Base-by-base conservation (phyloP, 2,888 invertebrate genomes). In the Nomada hirtipes region DNA sequence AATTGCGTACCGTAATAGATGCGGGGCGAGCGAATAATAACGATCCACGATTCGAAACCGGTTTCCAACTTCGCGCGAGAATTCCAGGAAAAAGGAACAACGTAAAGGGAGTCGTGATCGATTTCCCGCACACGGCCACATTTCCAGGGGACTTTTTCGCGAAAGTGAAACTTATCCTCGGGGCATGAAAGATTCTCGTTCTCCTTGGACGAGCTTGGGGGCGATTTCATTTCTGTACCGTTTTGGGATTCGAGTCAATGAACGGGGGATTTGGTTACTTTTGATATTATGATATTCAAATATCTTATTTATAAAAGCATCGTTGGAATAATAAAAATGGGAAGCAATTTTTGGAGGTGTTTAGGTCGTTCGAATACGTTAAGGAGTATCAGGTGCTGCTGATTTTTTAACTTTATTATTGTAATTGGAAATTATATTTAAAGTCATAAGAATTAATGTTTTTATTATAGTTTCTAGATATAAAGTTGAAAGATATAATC, bases 21-120 rank as follows among this genome's bases (percentile, higher is more conserved):
- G 29, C 60, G 26, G 29, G 63, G 26, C 10, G 53, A 23, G 20
- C 23, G 29, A 50, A 36, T 15, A 70, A 60, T 76, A 59, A 68
- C 57, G 57, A 60, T 53, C 64, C 18, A 36, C 10, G 15, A 9
- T 20, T 11, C 26, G 64, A 60, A 89, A 89, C 88, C 85, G 83
- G 89, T 89, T 88, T 42, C 52, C 57, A 42, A 36, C 59, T 18
- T 26, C 57, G 50, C 23, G 36, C 52, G 44, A 60, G 76, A 79
- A 83, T 86, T 81, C 84, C 79, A 47, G 50, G 82, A 75, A 83
- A 89, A 90, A 88, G 87, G 76, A 82, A 86, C 74, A 85, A 82
- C 83, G 79, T 57, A 64, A 4, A 76, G 53, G 64, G 71, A 72
- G 71, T 69, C 44, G 50, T 55, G 77, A 79, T 77, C 75, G 75